Percentiles rank a stretch among this genome's conserved stretches.
phyloP scores from a whole-genome alignment of 2,113 vertebrate genomes.

The Toxotes jaculatrix region DNA sequence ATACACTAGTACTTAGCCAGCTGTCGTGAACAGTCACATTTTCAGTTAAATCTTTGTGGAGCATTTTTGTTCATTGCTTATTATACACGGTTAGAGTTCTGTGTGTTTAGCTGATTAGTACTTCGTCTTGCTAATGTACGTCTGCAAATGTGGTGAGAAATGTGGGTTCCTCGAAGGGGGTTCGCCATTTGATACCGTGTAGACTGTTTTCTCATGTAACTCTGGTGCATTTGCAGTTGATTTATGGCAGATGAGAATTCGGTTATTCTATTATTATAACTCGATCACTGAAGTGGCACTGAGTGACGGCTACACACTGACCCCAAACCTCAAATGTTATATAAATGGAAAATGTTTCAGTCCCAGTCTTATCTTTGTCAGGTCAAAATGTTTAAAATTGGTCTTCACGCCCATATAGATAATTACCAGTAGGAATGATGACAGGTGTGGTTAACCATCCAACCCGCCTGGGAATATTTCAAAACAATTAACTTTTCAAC shows the following conservation, averaged over 20 bases:
- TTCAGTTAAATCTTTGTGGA: not conserved
- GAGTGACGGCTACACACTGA: not conserved
- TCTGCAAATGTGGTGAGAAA: not conserved
- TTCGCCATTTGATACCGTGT: not conserved
- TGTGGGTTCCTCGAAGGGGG: not conserved
- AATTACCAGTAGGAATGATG: not conserved
- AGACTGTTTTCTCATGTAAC: not conserved
- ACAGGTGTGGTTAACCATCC: constrained; percentile 4
- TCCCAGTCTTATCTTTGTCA: not conserved
- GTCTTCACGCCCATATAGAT: not conserved
- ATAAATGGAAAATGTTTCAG: not conserved
- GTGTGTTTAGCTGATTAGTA: too few species aligned
- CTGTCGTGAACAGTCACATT: not conserved
- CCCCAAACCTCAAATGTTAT: not conserved
- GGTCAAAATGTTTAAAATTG: too few species aligned
- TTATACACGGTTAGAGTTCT: too few species aligned
- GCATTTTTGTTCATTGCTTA: not conserved
- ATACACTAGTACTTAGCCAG: not conserved
- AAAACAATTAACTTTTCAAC: not conserved
- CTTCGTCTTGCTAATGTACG: not conserved
- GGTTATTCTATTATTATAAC: not conserved
- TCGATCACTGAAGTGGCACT: not conserved
- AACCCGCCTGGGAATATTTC: not conserved
- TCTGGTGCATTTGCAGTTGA: not conserved
- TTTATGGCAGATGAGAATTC: not conserved